Percentiles rank a stretch among this genome's conserved stretches.
Evolutionary conservation across 1,140 invertebrate genomes (phyloP).

Genomic region (Lycorma delicatula): DNA sequence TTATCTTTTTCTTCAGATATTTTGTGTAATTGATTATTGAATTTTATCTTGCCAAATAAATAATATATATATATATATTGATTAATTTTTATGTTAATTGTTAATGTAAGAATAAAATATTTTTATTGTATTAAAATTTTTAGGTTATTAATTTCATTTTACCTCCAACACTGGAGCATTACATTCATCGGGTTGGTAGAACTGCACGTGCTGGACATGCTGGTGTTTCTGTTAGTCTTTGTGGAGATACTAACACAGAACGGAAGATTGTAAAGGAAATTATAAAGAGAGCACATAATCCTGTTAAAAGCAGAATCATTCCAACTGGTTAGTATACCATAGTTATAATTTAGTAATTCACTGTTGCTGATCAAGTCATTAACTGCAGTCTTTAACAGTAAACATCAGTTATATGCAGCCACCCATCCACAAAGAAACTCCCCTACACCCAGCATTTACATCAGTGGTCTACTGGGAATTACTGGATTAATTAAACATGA

Average conservation of each 20-base stretch:
- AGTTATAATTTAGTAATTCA: background rate
- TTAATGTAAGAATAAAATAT: too few relatives aligned
- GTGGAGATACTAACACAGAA: conserved; percentile 79
- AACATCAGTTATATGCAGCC: too few relatives aligned
- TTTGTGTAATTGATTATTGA: too few relatives aligned
- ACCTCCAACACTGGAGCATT: conserved; percentile 89
- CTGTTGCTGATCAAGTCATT: background rate
- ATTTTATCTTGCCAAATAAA: too few relatives aligned
- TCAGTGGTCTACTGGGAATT: background rate
- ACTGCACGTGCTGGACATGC: conserved; percentile 88
- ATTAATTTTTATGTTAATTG: too few relatives aligned
- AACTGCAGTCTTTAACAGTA: background rate
- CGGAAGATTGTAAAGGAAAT: conserved; percentile 77
- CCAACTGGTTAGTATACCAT: conserved; percentile 48
- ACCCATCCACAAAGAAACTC: too few relatives aligned
- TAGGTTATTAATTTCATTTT: conserved; percentile 90
- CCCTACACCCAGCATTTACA: background rate
- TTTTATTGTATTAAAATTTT: background rate
- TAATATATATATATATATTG: background rate
- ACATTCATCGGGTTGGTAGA: conserved; percentile 89
- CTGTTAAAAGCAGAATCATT: conserved; percentile 81
- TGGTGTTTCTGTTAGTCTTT: conserved; percentile 86
- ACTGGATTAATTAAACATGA: background rate
- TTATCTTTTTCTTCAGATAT: too few relatives aligned
- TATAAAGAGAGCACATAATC: conserved; percentile 73